Conservation (phyloP, 2,797 vertebrate genomes). For the Paramormyrops hopkinsi region DNA sequence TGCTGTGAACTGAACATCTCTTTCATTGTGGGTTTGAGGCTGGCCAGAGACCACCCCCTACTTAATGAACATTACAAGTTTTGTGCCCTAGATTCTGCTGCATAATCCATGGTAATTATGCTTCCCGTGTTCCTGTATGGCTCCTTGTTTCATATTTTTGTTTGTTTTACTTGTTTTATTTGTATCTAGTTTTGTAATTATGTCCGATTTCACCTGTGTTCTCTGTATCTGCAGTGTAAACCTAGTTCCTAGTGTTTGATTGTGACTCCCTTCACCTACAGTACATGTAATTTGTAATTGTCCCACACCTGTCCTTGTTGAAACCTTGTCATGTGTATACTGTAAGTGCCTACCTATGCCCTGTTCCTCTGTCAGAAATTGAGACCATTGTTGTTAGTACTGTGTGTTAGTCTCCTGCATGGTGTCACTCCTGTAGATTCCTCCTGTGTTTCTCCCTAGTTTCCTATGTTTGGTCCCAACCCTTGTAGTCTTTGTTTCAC, state of each 20-base stretch:
- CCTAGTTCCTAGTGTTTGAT: background rate
- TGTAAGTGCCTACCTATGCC: background rate
- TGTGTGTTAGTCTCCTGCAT: background rate
- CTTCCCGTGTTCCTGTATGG: background rate
- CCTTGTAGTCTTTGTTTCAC: background rate
- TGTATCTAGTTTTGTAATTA: background rate
- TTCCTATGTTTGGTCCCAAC: background rate
- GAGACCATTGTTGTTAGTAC: background rate
- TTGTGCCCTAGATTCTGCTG: background rate
- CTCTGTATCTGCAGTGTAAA: background rate
- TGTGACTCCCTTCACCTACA: background rate
- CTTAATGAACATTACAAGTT: background rate
- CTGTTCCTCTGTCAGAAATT: background rate
- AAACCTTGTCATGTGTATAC: background rate
- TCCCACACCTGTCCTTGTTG: background rate
- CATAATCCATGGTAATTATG: background rate
- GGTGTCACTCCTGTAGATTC: background rate
- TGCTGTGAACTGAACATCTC: background rate
- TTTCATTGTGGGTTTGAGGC: background rate
- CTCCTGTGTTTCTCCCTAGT: background rate
- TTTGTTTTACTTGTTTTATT: background rate
- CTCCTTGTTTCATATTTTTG: background rate
- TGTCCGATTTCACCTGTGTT: background rate
- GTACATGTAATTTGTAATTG: background rate
- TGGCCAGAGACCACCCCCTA: background rate